A percentile compares a stretch with the other conserved stretches of the same genome.
These are phyloP conservation scores for Odontophorus gujanensis DNA, from an alignment of 2,113 vertebrate genomes.

Conservation along the genomic window DNA sequence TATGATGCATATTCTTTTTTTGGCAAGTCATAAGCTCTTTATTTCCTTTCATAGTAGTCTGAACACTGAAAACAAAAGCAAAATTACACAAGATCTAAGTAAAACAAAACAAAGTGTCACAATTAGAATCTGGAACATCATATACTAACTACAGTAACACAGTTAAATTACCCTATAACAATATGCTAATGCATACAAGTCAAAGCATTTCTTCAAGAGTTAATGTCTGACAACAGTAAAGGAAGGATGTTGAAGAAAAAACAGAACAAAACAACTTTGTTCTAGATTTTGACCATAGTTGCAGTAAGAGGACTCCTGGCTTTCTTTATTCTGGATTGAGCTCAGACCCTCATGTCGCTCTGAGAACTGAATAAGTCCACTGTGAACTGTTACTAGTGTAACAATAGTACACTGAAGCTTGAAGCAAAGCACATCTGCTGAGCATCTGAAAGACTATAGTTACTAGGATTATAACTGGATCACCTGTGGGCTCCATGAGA, in stretches of 20 bases:
- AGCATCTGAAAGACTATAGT: neutral
- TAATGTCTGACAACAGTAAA: neutral
- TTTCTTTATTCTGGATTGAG: neutral
- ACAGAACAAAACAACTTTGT: neutral
- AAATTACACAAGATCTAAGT: neutral
- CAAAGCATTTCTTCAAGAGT: neutral
- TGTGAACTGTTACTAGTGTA: neutral
- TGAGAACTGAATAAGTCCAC: neutral
- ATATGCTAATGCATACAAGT: neutral
- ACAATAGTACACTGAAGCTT: neutral
- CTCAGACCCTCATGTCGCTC: neutral
- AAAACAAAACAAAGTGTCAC: neutral
- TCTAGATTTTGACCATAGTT: neutral
- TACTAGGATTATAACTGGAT: neutral
- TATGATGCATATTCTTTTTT: neutral
- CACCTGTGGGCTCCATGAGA: neutral
- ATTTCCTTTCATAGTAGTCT: neutral
- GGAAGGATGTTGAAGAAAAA: neutral
- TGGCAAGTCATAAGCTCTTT: neutral
- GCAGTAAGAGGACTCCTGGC: neutral
- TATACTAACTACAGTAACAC: neutral
- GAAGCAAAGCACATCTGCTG: neutral
- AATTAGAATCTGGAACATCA: neutral
- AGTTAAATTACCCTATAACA: neutral
- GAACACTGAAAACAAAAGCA: neutral